These are phyloP conservation scores for Xenops minutus DNA, from an alignment of 2,797 vertebrate genomes.

Conservation along the genomic window DNA sequence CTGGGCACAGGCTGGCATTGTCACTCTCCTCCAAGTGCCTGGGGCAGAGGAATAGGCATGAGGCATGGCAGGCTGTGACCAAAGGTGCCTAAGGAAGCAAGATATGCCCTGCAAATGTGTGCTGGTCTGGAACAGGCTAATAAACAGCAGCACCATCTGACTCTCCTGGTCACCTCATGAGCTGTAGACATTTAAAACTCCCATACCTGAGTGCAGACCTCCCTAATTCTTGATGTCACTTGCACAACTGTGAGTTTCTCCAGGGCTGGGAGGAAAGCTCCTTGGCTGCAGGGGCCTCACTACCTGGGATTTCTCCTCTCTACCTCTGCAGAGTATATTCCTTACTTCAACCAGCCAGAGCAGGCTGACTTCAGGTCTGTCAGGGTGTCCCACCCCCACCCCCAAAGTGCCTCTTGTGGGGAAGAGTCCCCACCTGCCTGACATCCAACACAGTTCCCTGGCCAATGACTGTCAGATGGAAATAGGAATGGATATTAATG, in stretches of 20 bases:
- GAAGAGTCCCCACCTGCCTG: neutral
- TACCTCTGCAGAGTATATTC: neutral
- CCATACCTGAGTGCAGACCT: neutral
- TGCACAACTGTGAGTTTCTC: rapidly evolving
- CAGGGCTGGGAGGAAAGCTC: neutral
- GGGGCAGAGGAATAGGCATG: rapidly evolving
- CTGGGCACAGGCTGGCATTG: neutral
- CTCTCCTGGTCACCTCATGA: rapidly evolving
- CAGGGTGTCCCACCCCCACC: neutral
- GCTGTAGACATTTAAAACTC: neutral
- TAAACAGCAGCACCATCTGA: neutral
- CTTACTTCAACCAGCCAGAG: neutral
- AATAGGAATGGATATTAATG: neutral
- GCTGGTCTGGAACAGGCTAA: neutral
- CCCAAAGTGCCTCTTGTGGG: neutral
- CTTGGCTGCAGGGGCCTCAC: neutral
- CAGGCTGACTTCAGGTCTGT: neutral
- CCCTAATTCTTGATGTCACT: neutral
- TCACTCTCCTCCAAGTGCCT: neutral
- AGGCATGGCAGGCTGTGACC: neutral
- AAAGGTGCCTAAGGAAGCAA: neutral
- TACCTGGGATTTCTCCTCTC: neutral
- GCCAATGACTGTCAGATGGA: neutral
- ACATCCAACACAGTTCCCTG: neutral
- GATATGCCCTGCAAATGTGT: rapidly evolving